These are phyloP conservation scores for Carassius auratus DNA, from an alignment of 2,113 vertebrate genomes.

Conservation along the genomic window DNA sequence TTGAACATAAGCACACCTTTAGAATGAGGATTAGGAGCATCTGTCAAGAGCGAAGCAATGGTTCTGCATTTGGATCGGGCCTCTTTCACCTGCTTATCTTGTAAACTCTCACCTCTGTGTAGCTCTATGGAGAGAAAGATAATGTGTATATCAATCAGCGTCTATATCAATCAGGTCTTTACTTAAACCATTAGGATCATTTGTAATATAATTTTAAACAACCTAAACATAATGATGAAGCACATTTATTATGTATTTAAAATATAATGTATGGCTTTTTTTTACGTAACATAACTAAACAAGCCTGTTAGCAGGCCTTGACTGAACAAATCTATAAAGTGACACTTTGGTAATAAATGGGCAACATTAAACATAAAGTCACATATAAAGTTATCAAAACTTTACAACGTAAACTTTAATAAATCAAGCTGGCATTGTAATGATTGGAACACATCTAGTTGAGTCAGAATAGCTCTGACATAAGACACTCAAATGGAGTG, in stretches of 20 bases:
- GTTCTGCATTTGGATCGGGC: constrained; percentile 94
- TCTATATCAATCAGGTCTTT: neutral
- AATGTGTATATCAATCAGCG: constrained; percentile 4
- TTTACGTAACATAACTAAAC: neutral
- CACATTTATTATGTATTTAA: too few species aligned
- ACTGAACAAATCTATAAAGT: neutral
- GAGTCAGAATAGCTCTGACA: constrained; percentile 30
- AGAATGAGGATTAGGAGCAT: constrained; percentile 94
- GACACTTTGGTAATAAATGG: neutral
- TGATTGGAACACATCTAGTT: neutral
- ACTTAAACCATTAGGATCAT: neutral
- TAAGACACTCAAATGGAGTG: constrained; percentile 40
- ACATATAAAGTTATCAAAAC: neutral
- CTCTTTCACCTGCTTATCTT: constrained; percentile 96
- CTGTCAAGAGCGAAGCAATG: constrained; percentile 94
- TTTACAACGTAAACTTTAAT: neutral
- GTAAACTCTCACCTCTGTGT: constrained; percentile 87
- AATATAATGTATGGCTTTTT: too few species aligned
- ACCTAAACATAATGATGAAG: too few species aligned
- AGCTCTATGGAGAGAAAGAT: constrained; percentile 79
- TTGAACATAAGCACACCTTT: constrained; percentile 99
- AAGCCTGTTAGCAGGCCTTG: neutral
- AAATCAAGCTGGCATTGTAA: constrained; percentile 7
- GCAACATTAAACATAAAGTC: neutral
- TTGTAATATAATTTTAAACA: neutral